phyloP scores from a whole-genome alignment of 2,113 vertebrate genomes.

The Mionectes macconnelli region DNA sequence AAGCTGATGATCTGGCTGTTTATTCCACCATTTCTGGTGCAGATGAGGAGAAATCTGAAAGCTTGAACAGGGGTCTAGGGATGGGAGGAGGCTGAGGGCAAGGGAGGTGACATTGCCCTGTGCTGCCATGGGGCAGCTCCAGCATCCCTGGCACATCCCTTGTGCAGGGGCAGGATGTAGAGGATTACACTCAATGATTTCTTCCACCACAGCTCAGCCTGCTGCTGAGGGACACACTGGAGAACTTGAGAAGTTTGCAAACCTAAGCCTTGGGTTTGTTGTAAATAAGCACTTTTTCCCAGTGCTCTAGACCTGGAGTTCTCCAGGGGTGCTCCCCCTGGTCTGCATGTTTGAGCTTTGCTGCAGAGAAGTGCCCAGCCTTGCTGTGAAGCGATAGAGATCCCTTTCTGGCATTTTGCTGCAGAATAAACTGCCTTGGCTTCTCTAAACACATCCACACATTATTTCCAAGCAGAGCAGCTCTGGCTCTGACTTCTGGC shows the following conservation, averaged over 20 bases:
- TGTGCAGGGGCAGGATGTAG: not conserved
- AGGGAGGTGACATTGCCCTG: not conserved
- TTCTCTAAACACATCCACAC: not conserved
- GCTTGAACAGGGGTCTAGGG: not conserved
- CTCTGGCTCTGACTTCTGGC: not conserved
- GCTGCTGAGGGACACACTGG: not conserved
- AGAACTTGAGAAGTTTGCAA: not conserved
- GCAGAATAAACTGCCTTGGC: not conserved
- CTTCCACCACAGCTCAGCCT: not conserved
- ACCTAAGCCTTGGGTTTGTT: not conserved
- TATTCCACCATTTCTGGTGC: not conserved
- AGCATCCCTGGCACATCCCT: not conserved
- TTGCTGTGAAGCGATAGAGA: not conserved
- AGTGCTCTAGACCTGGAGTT: not conserved
- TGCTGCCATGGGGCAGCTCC: not conserved
- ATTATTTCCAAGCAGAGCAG: not conserved
- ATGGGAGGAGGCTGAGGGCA: not conserved
- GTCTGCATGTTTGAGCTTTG: not conserved
- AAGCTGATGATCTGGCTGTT: not conserved
- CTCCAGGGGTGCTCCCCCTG: not conserved
- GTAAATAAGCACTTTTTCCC: not conserved
- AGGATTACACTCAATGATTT: rapidly evolving
- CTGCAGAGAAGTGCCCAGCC: not conserved
- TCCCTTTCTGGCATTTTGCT: not conserved
- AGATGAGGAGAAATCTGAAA: not conserved